phyloP scores from a whole-genome alignment of 2,113 vertebrate genomes.

The Hippocampus guttulatus region DNA sequence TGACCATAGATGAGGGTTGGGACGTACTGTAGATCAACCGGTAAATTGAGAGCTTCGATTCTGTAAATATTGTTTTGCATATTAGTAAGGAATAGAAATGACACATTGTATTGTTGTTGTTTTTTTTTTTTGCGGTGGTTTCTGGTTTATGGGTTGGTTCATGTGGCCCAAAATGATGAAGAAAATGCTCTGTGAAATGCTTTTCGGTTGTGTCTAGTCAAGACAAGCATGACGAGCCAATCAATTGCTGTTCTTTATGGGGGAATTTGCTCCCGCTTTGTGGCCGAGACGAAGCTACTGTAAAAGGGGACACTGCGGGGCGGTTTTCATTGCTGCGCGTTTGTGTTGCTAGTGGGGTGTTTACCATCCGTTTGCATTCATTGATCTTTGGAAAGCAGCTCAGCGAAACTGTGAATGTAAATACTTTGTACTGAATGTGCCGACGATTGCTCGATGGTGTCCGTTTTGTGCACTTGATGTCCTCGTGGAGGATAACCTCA shows the following conservation, averaged over 20 bases:
- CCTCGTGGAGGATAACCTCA: background rate
- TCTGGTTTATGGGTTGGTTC: background rate
- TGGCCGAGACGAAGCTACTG: background rate
- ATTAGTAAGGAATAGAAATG: conserved; percentile 38
- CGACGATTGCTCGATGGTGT: background rate
- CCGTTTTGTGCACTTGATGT: background rate
- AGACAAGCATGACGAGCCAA: background rate
- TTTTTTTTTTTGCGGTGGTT: too few relatives aligned
- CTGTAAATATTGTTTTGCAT: conserved; percentile 55
- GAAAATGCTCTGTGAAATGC: background rate
- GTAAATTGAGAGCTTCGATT: conserved; percentile 6
- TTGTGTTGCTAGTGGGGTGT: background rate
- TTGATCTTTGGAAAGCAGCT: background rate
- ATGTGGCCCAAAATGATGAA: background rate
- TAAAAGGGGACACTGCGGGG: too few relatives aligned
- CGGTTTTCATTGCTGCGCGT: background rate
- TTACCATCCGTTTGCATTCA: background rate
- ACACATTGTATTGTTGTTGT: conserved; percentile 30
- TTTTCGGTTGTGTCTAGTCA: background rate
- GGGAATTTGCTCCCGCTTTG: background rate
- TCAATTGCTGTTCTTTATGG: background rate
- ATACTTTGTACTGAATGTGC: conserved; percentile 4
- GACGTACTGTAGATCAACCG: too few relatives aligned
- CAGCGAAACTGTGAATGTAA: background rate
- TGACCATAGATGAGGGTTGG: too few relatives aligned